Conservation (phyloP, 2,888 invertebrate genomes). For the Argyresthia goedartella region DNA sequence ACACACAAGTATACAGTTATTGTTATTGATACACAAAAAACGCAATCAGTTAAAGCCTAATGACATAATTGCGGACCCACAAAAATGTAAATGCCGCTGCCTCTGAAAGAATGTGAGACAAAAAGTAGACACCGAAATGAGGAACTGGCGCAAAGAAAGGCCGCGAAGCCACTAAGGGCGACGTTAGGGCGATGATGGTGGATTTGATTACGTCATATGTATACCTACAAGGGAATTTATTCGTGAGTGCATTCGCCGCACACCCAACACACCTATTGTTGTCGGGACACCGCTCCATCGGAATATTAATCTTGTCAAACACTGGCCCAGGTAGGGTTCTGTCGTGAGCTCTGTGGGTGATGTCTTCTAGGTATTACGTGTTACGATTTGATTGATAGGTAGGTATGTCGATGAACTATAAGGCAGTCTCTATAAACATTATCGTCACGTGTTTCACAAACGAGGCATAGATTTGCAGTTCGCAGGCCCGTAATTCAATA, state of each 20-base stretch:
- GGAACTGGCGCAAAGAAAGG: constrained; percentile 35
- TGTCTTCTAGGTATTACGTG: constrained; percentile 11
- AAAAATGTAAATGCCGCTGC: too few relatives aligned
- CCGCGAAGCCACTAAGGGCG: constrained; percentile 49
- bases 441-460: too few relatives aligned
- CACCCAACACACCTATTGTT: constrained; percentile 44
- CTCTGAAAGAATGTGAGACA: too few relatives aligned
- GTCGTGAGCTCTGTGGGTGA: constrained; percentile 13
- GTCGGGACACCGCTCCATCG: constrained; percentile 45
- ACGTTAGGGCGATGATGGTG: constrained; percentile 55
- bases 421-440: too few relatives aligned
- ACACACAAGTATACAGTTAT: not conserved
- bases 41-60: not conserved
- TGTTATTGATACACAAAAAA: not conserved
- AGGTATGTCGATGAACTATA: not conserved
- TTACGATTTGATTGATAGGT: constrained; percentile 38
- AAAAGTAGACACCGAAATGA: not conserved
- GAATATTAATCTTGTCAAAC: constrained; percentile 61
- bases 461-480: too few relatives aligned
- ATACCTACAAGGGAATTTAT: constrained; percentile 64
- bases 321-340: constrained; percentile 9
- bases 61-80: not conserved
- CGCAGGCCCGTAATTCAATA: too few relatives aligned
- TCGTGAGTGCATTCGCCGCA: constrained; percentile 41
- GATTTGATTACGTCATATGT: constrained; percentile 19